Percentiles rank a stretch among this genome's conserved stretches.
These are phyloP conservation scores for Cheumatopsyche charites DNA, from an alignment of 1,140 invertebrate species.

Conservation along the genomic window DNA sequence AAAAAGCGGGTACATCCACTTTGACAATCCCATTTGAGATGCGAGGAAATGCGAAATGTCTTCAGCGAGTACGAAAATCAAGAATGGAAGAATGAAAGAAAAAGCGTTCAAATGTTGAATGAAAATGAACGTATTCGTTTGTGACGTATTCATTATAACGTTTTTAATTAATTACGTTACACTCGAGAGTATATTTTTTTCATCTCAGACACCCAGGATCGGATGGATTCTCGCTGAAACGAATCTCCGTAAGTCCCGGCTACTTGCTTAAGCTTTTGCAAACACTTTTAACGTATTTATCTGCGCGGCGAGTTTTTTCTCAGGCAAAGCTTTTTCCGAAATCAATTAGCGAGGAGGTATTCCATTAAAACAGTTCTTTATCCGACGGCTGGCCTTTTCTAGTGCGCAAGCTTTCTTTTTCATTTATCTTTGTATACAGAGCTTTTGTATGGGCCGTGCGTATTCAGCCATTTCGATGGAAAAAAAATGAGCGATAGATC, in stretches of 20 bases:
- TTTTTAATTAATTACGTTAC: too few species aligned
- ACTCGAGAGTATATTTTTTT: too few species aligned
- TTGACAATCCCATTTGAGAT: too few species aligned
- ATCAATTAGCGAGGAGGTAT: slow-evolving; percentile 22
- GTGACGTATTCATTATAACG: too few species aligned
- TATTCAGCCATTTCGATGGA: neutral
- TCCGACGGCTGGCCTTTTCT: slow-evolving; percentile 9
- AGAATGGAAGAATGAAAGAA: neutral
- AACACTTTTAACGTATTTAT: slow-evolving; percentile 27
- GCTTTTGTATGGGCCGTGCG: neutral
- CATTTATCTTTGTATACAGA: slow-evolving; percentile 5
- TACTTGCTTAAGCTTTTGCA: slow-evolving; percentile 22
- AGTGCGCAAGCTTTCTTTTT: neutral
- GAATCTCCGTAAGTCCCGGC: neutral
- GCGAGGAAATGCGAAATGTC: too few species aligned
- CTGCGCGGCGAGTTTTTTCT: slow-evolving; percentile 1
- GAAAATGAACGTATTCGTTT: too few species aligned
- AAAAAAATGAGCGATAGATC: too few species aligned
- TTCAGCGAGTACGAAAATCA: too few species aligned
- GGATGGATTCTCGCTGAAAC: too few species aligned
- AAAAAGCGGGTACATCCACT: too few species aligned
- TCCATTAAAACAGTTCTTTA: slow-evolving; percentile 26
- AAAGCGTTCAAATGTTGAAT: neutral
- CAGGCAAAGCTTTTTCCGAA: slow-evolving; percentile 16
- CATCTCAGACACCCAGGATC: too few species aligned